A percentile compares a stretch with the other conserved stretches of the same genome.
phyloP scores from a whole-genome alignment of 1,140 invertebrate genomes.

The Lanistes nyassanus region DNA sequence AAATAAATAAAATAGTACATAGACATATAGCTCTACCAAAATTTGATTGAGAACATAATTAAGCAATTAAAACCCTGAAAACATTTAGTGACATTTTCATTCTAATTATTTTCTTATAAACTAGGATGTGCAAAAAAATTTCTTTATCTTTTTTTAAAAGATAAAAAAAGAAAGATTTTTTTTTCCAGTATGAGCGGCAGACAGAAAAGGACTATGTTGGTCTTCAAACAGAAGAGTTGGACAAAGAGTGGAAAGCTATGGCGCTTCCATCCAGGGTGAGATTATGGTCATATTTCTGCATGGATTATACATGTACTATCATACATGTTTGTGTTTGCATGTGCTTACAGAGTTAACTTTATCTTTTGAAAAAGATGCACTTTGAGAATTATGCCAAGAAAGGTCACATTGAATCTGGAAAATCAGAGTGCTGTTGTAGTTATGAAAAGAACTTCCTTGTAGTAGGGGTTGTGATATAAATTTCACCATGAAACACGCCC shows the following conservation, averaged over 20 bases:
- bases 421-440: too few species aligned
- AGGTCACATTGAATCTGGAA: background rate
- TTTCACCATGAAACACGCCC: too few species aligned
- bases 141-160: background rate
- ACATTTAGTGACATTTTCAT: background rate
- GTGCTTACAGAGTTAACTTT: background rate
- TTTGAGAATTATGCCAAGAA: background rate
- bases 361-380: background rate
- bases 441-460: too few species aligned
- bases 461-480: too few species aligned
- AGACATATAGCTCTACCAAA: too few species aligned
- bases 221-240: constrained; percentile 87
- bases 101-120: background rate
- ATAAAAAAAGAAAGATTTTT: constrained; percentile 1
- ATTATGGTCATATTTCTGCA: background rate
- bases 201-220: constrained; percentile 84
- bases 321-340: background rate
- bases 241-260: constrained; percentile 84
- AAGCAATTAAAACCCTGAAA: background rate
- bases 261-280: constrained; percentile 35
- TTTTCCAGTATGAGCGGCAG: constrained; percentile 77
- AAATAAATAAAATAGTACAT: too few species aligned
- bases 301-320: background rate
- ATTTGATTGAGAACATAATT: too few species aligned
- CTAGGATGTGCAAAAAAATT: background rate